Conservation (phyloP, 2,113 vertebrate species). For the Oryzias celebensis region DNA sequence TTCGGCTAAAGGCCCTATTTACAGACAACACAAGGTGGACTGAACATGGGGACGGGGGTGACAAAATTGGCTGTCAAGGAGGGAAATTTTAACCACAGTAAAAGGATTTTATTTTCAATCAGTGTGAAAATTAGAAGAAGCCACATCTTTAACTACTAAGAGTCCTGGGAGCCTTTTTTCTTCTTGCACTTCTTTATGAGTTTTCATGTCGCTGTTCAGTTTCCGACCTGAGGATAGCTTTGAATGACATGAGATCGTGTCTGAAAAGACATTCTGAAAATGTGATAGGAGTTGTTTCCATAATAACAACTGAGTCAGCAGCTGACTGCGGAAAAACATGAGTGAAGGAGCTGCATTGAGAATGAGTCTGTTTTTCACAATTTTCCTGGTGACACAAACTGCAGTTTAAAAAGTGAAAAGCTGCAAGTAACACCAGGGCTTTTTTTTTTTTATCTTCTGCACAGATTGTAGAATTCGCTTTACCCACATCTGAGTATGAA, state of each 20-base stretch:
- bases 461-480: no score
- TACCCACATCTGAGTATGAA: no score
- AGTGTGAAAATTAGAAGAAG: no score
- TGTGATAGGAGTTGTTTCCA: neutral
- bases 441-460: no score
- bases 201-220: neutral
- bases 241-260: conserved; percentile 1
- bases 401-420: no score
- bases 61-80: neutral
- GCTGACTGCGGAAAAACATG: conserved; percentile 17
- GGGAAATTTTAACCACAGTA: no score
- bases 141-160: no score
- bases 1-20: conserved; percentile 9
- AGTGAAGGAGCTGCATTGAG: neutral
- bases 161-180: no score
- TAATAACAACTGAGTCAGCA: conserved; percentile 5
- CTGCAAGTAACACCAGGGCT: no score
- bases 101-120: no score
- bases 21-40: conserved; percentile 14
- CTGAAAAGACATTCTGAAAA: conserved; percentile 9
- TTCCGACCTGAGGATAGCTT: neutral
- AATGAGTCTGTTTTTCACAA: neutral
- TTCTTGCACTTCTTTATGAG: neutral
- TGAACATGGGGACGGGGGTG: neutral
- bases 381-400: no score